phyloP scores from a whole-genome alignment of 2,113 vertebrate genomes.

The Clinocottus analis region DNA sequence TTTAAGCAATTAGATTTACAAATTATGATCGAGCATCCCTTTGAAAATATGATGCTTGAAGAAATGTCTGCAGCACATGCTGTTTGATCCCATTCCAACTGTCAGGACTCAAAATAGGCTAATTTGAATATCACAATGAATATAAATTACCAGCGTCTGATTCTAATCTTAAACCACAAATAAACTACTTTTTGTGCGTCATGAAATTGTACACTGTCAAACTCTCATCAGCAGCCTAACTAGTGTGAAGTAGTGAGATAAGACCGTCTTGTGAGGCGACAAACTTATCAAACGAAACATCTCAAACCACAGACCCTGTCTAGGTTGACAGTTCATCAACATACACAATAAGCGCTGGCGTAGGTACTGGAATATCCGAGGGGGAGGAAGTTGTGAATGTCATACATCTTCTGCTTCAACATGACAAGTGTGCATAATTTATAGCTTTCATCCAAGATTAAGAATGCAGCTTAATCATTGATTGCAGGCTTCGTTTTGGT shows the following conservation, averaged over 20 bases:
- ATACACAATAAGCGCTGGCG: not conserved
- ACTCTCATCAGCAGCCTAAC: not conserved
- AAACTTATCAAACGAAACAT: not conserved
- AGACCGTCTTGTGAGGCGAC: not conserved
- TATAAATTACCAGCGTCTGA: not conserved
- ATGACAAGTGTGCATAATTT: too few species aligned
- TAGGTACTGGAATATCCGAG: not conserved
- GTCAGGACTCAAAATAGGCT: conserved; percentile 2
- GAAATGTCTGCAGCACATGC: not conserved
- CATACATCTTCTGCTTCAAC: not conserved
- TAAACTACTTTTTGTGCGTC: not conserved
- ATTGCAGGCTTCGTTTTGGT: not conserved
- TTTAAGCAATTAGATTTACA: not conserved
- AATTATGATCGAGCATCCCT: not conserved
- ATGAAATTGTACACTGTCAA: not conserved
- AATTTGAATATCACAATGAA: not conserved
- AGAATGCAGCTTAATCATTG: not conserved
- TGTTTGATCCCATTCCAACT: not conserved
- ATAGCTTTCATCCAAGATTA: too few species aligned
- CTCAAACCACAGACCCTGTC: not conserved
- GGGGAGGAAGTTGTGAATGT: conserved; percentile 21
- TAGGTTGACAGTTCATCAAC: conserved; percentile 8
- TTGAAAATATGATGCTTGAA: not conserved
- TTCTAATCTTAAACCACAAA: not conserved
- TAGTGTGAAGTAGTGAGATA: not conserved